These are phyloP conservation scores for Dissostichus mawsoni DNA, from an alignment of 2,113 vertebrate genomes.

Conservation along the genomic window DNA sequence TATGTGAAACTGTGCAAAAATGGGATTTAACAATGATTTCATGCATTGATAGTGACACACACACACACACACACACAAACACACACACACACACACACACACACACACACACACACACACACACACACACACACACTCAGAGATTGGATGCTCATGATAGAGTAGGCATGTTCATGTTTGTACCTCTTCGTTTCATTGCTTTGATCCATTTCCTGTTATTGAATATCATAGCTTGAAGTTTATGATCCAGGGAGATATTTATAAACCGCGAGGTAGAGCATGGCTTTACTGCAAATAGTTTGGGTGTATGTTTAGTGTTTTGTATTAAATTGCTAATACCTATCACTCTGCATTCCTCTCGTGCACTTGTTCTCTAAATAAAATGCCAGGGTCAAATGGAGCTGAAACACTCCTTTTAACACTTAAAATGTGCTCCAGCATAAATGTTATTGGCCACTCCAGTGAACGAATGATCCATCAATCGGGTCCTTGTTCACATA, in stretches of 20 bases:
- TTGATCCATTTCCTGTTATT: conserved; percentile 31
- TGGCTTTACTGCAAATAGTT: conserved; percentile 33
- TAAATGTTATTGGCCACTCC: conserved; percentile 40
- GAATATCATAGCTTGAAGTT: conserved; percentile 18
- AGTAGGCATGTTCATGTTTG: not conserved
- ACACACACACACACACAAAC: too few species aligned
- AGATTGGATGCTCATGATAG: not conserved
- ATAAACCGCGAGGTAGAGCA: not conserved
- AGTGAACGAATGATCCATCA: conserved; percentile 32
- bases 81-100: too few species aligned
- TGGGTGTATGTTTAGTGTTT: conserved; percentile 34
- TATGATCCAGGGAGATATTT: conserved; percentile 9
- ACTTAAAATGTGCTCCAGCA: conserved; percentile 17
- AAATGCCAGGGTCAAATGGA: conserved; percentile 34
- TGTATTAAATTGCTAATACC: conserved; percentile 12
- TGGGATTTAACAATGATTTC: too few species aligned
- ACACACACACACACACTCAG: too few species aligned
- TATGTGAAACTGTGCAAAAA: too few species aligned
- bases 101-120: too few species aligned
- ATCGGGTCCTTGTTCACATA: conserved; percentile 14
- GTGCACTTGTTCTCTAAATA: conserved; percentile 22
- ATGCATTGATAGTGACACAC: too few species aligned
- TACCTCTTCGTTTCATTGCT: conserved; percentile 1
- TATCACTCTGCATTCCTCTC: conserved; percentile 23
- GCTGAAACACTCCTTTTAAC: conserved; percentile 4